A percentile compares a stretch with the other conserved stretches of the same genome.
These are phyloP conservation scores for Sebastes hubbsi DNA, from an alignment of 2,797 vertebrate genomes.

Conservation along the genomic window DNA sequence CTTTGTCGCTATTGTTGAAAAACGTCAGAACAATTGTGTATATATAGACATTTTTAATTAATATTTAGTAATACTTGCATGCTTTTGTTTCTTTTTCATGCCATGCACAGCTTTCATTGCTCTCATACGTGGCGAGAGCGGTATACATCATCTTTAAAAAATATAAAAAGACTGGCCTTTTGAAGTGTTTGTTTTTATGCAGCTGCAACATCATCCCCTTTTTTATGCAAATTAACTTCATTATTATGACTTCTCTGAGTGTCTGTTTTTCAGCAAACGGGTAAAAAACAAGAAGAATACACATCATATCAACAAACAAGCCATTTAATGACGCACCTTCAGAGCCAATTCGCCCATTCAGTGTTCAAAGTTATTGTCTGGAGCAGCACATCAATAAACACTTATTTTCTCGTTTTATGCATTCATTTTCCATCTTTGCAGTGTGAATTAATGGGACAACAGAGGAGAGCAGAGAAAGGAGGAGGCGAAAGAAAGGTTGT, in stretches of 20 bases:
- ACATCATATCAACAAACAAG: conserved; percentile 45
- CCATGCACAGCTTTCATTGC: conserved; percentile 25
- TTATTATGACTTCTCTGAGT: conserved; percentile 32
- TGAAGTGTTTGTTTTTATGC: conserved; percentile 49
- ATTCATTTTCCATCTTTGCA: conserved; percentile 23
- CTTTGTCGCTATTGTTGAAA: conserved; percentile 45
- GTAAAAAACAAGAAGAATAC: conserved; percentile 25
- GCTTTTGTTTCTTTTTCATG: conserved; percentile 42
- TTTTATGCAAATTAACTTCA: conserved; percentile 56
- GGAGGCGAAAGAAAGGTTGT: not conserved
- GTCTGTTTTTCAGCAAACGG: conserved; percentile 22
- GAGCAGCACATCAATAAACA: conserved; percentile 20
- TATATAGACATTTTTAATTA: conserved; percentile 38
- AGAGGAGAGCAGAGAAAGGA: not conserved
- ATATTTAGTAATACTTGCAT: conserved; percentile 28
- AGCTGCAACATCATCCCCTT: conserved; percentile 6
- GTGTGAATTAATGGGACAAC: conserved; percentile 30
- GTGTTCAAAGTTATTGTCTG: conserved; percentile 26
- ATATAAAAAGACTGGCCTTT: conserved; percentile 14
- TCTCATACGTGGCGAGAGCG: conserved; percentile 15
- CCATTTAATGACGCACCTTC: conserved; percentile 34
- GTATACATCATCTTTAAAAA: conserved; percentile 22
- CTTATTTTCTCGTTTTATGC: conserved; percentile 34
- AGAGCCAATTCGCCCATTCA: conserved; percentile 30
- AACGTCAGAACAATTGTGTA: conserved; percentile 17